A percentile compares a stretch with the other conserved stretches of the same genome.
Conservation (phyloP, 2,888 invertebrate genomes). For the Athalia rosae region DNA sequence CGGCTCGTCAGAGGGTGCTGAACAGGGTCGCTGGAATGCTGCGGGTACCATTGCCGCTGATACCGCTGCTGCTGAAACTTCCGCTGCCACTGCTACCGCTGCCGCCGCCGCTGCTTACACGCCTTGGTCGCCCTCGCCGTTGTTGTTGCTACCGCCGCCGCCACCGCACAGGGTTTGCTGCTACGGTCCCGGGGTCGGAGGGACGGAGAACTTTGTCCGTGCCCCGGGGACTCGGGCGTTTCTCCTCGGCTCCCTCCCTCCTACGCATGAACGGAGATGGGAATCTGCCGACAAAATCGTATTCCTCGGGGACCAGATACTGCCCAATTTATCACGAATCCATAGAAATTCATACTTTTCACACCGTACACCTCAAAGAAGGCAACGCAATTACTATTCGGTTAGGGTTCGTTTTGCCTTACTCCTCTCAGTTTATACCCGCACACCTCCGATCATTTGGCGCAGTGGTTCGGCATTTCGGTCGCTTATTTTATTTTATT, state of each 20-base stretch:
- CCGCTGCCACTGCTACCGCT: slow-evolving; percentile 45
- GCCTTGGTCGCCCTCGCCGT: neutral
- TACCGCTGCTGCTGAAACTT: slow-evolving; percentile 20
- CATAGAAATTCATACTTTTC: slow-evolving; percentile 35
- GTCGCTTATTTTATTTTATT: neutral
- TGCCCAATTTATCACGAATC: slow-evolving; percentile 36
- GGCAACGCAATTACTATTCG: slow-evolving; percentile 11
- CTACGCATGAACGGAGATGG: slow-evolving; percentile 39
- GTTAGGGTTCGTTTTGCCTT: slow-evolving; percentile 19
- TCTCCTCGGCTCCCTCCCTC: slow-evolving; percentile 39
- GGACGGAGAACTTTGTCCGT: slow-evolving; percentile 24
- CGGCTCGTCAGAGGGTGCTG: slow-evolving; percentile 70
- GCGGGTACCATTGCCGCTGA: slow-evolving; percentile 29
- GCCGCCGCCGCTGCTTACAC: slow-evolving; percentile 13
- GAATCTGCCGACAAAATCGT: slow-evolving; percentile 44
- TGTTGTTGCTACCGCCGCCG: slow-evolving; percentile 43
- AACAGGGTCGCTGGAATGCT: slow-evolving; percentile 54
- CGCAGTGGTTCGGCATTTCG: neutral
- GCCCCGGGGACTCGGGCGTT: slow-evolving; percentile 45
- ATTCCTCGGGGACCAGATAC: slow-evolving; percentile 29
- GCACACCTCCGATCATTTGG: neutral
- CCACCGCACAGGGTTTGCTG: slow-evolving; percentile 21
- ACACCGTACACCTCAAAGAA: neutral
- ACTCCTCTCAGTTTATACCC: neutral
- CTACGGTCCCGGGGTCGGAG: slow-evolving; percentile 12